A percentile compares a stretch with the other conserved stretches of the same genome.
phyloP scores from a whole-genome alignment of 2,797 vertebrate genomes.

The Cetoscarus ocellatus region DNA sequence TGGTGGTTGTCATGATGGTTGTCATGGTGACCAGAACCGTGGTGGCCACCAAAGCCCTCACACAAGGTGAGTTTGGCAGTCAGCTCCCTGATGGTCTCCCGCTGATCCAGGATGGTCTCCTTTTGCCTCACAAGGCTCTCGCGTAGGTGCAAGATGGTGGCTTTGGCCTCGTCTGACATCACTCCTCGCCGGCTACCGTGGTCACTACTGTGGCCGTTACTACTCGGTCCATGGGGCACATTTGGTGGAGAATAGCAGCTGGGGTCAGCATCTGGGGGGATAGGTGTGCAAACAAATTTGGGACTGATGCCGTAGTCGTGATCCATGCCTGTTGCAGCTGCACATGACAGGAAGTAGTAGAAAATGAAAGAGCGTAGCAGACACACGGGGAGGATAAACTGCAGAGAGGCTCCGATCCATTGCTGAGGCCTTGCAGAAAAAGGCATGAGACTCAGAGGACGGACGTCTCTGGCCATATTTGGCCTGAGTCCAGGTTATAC shows the following conservation, averaged over 20 bases:
- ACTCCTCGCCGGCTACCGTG: slow-evolving; percentile 60
- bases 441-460: slow-evolving; percentile 58
- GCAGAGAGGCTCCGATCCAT: slow-evolving; percentile 38
- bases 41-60: slow-evolving; percentile 82
- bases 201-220: slow-evolving; percentile 26
- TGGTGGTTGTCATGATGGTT: slow-evolving; percentile 54
- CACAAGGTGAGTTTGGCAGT: slow-evolving; percentile 88
- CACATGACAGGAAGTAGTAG: slow-evolving; percentile 68
- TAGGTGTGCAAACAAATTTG: slow-evolving; percentile 88
- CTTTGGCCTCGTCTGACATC: slow-evolving; percentile 87
- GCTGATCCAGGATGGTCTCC: slow-evolving; percentile 88
- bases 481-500: slow-evolving; percentile 42
- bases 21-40: slow-evolving; percentile 52
- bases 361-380: slow-evolving; percentile 72
- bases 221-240: slow-evolving; percentile 67
- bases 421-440: slow-evolving; percentile 38
- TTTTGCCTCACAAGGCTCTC: slow-evolving; percentile 89
- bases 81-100: slow-evolving; percentile 88
- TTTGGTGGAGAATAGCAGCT: slow-evolving; percentile 78
- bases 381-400: slow-evolving; percentile 34
- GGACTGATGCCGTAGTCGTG: slow-evolving; percentile 82
- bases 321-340: slow-evolving; percentile 65
- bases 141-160: slow-evolving; percentile 87
- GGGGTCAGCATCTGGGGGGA: slow-evolving; percentile 87
- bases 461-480: slow-evolving; percentile 73